phyloP scores from a whole-genome alignment of 2,888 invertebrate species.

The Amphimallon solstitiale region DNA sequence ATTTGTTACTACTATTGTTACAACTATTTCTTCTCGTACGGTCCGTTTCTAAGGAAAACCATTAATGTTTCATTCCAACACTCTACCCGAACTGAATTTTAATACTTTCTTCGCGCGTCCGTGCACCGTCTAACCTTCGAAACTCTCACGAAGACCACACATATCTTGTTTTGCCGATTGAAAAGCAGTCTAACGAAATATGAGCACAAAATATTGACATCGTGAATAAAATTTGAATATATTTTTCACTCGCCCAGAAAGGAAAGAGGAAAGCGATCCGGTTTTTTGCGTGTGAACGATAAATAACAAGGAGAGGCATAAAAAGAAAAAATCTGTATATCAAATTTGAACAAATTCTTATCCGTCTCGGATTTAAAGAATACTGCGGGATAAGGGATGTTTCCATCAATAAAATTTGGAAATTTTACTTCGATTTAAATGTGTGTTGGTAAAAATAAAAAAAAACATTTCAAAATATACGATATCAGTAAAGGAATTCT shows the following conservation, averaged over 20 bases:
- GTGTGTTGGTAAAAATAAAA: no score
- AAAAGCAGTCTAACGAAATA: constrained; percentile 31
- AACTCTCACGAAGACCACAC: neutral
- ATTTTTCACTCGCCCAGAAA: neutral
- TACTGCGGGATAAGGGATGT: no score
- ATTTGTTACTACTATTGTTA: no score
- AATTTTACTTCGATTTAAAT: no score
- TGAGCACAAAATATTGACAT: constrained; percentile 32
- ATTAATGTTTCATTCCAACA: constrained; percentile 15
- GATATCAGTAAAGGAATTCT: no score
- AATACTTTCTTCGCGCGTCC: constrained; percentile 6
- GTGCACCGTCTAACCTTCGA: neutral
- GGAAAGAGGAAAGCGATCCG: no score
- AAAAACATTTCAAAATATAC: no score
- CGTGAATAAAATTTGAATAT: constrained; percentile 34
- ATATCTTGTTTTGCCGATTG: constrained; percentile 28
- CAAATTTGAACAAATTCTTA: constrained; percentile 16
- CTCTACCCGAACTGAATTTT: constrained; percentile 8
- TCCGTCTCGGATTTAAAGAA: neutral
- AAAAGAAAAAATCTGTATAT: constrained; percentile 41
- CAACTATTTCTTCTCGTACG: no score
- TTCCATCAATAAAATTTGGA: no score
- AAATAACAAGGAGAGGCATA: no score
- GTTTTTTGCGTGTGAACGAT: no score
- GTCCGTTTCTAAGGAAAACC: neutral